Percentiles rank a stretch among this genome's conserved stretches.
phyloP scores from a whole-genome alignment of 2,113 vertebrate genomes.

The Rousettus leschenaultii region DNA sequence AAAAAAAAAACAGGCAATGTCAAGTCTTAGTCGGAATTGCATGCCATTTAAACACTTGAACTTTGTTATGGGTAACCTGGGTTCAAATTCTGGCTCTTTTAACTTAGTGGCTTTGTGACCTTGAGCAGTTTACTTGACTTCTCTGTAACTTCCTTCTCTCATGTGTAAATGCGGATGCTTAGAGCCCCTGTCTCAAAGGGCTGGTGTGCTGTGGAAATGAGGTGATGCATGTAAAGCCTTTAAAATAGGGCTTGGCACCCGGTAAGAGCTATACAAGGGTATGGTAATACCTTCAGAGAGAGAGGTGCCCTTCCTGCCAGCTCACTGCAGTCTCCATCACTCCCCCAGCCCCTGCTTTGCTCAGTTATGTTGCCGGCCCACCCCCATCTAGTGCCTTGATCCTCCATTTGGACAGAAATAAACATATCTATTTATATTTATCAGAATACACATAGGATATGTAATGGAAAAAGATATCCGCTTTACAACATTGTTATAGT shows the following conservation, averaged over 20 bases:
- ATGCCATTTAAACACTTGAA: background rate
- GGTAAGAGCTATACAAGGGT: background rate
- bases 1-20: background rate
- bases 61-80: background rate
- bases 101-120: background rate
- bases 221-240: background rate
- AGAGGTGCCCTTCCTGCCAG: background rate
- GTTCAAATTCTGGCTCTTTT: background rate
- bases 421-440: background rate
- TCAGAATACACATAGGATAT: background rate
- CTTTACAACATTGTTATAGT: background rate
- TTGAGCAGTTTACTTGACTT: background rate
- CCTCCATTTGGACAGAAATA: background rate
- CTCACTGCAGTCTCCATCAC: rapidly evolving
- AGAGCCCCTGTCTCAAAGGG: background rate
- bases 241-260: background rate
- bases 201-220: background rate
- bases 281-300: background rate
- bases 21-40: background rate
- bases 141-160: background rate
- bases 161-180: background rate
- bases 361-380: background rate
- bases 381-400: background rate
- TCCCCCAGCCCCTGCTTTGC: background rate
- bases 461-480: background rate